These are phyloP conservation scores for Bimastos eiseni DNA, from an alignment of 2,888 invertebrate genomes.

Conservation along the genomic window DNA sequence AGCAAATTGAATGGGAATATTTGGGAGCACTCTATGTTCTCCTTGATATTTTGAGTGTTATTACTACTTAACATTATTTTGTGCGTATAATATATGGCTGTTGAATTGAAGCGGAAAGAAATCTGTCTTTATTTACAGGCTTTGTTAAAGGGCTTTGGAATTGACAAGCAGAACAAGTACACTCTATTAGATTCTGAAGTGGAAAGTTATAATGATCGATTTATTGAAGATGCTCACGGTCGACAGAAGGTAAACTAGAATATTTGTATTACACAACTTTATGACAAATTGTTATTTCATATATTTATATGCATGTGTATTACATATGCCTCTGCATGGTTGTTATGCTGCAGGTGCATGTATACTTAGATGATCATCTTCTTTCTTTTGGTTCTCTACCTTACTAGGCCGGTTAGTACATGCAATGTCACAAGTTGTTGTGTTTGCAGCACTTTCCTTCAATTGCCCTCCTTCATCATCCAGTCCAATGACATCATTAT, in stretches of 20 bases:
- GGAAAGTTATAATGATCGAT: constrained; percentile 59
- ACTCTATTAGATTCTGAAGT: constrained; percentile 79
- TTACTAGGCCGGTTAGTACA: no score
- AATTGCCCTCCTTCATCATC: no score
- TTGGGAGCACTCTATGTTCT: no score
- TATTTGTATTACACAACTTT: not conserved
- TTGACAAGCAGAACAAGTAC: constrained; percentile 52
- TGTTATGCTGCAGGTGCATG: no score
- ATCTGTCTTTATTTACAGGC: constrained; percentile 32
- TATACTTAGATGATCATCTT: no score
- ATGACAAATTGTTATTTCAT: not conserved
- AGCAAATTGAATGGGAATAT: no score
- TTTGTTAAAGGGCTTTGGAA: not conserved
- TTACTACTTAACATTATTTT: not conserved
- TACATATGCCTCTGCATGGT: no score
- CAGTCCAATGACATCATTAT: no score
- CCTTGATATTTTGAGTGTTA: not conserved
- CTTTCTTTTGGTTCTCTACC: no score
- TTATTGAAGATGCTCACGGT: constrained; percentile 59
- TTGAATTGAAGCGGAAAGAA: not conserved
- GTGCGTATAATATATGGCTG: not conserved
- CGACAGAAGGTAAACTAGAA: constrained; percentile 58
- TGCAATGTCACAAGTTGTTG: no score
- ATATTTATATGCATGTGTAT: no score
- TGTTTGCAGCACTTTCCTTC: no score